Evolutionary conservation across 2,797 vertebrate species (phyloP).

Genomic region (Catharus ustulatus): DNA sequence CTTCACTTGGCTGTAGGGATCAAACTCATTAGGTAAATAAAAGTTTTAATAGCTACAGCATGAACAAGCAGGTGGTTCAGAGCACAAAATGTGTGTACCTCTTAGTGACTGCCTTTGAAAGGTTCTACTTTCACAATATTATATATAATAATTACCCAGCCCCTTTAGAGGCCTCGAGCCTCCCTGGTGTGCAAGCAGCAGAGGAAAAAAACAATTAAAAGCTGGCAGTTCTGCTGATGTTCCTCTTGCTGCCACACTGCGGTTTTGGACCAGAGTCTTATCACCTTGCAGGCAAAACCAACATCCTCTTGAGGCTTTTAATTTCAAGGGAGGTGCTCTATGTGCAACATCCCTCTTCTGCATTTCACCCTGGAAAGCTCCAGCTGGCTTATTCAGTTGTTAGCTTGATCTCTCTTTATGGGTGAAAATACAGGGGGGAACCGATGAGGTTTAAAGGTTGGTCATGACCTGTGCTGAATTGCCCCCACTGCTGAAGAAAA

Average conservation of each 20-base stretch:
- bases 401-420: not conserved
- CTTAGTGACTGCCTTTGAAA: not conserved
- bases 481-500: not conserved
- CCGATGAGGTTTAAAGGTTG: not conserved
- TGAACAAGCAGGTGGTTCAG: not conserved
- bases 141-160: not conserved
- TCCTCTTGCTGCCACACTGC: not conserved
- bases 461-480: not conserved
- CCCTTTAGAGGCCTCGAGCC: not conserved
- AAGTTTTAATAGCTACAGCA: not conserved
- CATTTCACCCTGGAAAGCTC: not conserved
- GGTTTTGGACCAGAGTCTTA: not conserved
- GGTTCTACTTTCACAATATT: not conserved
- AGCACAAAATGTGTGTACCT: not conserved
- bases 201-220: not conserved
- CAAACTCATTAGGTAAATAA: not conserved
- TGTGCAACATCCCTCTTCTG: not conserved
- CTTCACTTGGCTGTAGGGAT: not conserved
- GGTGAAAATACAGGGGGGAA: not conserved
- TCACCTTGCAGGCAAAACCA: not conserved
- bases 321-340: not conserved
- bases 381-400: not conserved
- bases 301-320: not conserved
- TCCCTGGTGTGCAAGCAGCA: not conserved
- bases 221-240: not conserved